Evolutionary conservation across 2,888 invertebrate genomes (phyloP).

Genomic region (Gymnocheta viridis): DNA sequence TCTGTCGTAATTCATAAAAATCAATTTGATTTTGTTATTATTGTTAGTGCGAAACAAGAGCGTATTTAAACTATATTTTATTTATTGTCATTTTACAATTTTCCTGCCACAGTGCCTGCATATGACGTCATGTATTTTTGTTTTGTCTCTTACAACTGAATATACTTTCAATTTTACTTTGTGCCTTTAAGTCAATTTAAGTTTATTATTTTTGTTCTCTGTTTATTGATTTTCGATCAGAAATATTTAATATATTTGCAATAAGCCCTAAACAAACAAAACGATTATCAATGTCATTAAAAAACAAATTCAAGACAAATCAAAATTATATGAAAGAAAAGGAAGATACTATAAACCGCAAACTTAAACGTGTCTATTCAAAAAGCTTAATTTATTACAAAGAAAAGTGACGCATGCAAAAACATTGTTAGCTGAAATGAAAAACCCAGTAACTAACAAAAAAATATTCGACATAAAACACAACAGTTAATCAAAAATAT

Average conservation of each 20-base stretch:
- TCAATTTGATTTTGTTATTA: too few relatives aligned
- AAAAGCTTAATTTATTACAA: neutral
- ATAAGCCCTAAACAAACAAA: slow-evolving; percentile 27
- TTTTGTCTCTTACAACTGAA: neutral
- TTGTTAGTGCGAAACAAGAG: too few relatives aligned
- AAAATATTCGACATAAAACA: too few relatives aligned
- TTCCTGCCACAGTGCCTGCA: neutral
- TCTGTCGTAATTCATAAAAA: too few relatives aligned
- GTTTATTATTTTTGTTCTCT: neutral
- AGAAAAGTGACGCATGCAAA: too few relatives aligned
- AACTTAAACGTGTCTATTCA: neutral
- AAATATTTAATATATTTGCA: slow-evolving; percentile 54
- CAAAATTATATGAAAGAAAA: neutral
- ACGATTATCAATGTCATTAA: slow-evolving; percentile 38
- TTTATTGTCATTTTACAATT: neutral
- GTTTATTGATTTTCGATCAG: slow-evolving; percentile 65
- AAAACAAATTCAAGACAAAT: neutral
- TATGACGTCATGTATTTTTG: slow-evolving; percentile 10
- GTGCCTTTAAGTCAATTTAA: slow-evolving; percentile 43
- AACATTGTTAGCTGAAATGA: neutral
- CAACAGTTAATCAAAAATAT: too few relatives aligned
- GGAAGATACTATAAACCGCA: neutral
- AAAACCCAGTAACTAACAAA: too few relatives aligned
- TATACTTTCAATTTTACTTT: slow-evolving; percentile 1
- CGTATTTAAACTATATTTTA: too few relatives aligned